These are phyloP conservation scores for Gorsachius goisagi DNA, from an alignment of 2,113 vertebrate genomes.

Conservation along the genomic window DNA sequence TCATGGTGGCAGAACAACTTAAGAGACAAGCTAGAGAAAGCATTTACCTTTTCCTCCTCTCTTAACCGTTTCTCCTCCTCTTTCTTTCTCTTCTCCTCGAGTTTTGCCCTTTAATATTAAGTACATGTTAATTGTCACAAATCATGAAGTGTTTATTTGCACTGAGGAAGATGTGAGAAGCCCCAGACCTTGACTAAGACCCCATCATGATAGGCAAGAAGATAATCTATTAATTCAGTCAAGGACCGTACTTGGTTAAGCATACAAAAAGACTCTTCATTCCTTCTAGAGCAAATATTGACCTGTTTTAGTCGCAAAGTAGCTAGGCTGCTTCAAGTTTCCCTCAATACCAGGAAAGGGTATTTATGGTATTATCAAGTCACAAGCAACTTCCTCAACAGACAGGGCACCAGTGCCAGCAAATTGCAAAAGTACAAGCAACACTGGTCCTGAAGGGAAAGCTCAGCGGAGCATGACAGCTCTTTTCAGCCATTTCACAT, in stretches of 20 bases:
- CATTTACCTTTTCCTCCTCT: slow-evolving; percentile 90
- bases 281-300: not conserved
- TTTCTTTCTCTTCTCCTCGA: slow-evolving; percentile 95
- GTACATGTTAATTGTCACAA: not conserved
- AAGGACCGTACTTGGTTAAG: not conserved
- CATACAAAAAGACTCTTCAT: accelerated
- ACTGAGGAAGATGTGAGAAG: not conserved
- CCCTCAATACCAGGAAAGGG: not conserved
- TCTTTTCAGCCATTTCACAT: not conserved
- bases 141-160: not conserved
- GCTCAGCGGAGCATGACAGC: not conserved
- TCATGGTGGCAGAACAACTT: accelerated
- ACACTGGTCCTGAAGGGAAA: not conserved
- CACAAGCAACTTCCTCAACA: not conserved
- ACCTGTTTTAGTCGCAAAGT: not conserved
- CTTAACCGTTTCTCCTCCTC: slow-evolving; percentile 95
- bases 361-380: too few species aligned
- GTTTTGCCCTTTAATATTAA: slow-evolving; percentile 83
- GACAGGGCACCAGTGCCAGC: not conserved
- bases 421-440: not conserved
- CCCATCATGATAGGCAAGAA: not conserved
- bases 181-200: not conserved
- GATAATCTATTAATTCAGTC: not conserved
- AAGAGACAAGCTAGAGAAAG: not conserved
- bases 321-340: not conserved